Conservation (phyloP, 2,797 vertebrate species). For the Melanitta fusca region DNA sequence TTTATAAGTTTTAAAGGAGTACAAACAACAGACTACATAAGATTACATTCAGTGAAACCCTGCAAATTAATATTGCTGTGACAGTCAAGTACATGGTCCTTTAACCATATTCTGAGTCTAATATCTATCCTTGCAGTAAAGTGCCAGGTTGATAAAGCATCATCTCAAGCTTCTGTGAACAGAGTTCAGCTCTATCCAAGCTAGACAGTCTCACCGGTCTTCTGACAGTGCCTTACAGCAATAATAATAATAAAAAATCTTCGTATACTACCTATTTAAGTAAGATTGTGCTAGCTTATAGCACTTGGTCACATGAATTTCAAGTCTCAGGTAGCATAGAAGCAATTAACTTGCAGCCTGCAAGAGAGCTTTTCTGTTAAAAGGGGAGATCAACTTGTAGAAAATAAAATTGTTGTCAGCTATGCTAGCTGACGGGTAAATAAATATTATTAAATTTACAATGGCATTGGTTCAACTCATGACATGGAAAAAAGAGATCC, state of each 20-base stretch:
- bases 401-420: not conserved
- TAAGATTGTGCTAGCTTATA: not conserved
- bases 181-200: slow-evolving; percentile 30
- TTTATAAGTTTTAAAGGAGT: slow-evolving; percentile 73
- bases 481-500: not conserved
- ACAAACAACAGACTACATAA: slow-evolving; percentile 56
- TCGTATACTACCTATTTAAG: slow-evolving; percentile 16
- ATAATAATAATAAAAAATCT: slow-evolving; percentile 54
- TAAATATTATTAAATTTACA: slow-evolving; percentile 19
- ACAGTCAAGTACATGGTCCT: slow-evolving; percentile 30
- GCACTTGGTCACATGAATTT: slow-evolving; percentile 21
- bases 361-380: not conserved
- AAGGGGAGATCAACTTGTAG: not conserved
- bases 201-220: slow-evolving; percentile 7
- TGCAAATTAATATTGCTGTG: slow-evolving; percentile 64
- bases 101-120: slow-evolving; percentile 39
- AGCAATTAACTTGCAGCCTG: slow-evolving; percentile 41
- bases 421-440: not conserved
- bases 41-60: slow-evolving; percentile 56
- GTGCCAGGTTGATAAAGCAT: slow-evolving; percentile 28
- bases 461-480: not conserved
- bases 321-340: slow-evolving; percentile 16
- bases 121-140: not conserved
- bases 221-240: slow-evolving; percentile 43
- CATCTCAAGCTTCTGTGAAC: slow-evolving; percentile 39